phyloP scores from a whole-genome alignment of 2,797 vertebrate species.

The Phrynocephalus forsythii region DNA sequence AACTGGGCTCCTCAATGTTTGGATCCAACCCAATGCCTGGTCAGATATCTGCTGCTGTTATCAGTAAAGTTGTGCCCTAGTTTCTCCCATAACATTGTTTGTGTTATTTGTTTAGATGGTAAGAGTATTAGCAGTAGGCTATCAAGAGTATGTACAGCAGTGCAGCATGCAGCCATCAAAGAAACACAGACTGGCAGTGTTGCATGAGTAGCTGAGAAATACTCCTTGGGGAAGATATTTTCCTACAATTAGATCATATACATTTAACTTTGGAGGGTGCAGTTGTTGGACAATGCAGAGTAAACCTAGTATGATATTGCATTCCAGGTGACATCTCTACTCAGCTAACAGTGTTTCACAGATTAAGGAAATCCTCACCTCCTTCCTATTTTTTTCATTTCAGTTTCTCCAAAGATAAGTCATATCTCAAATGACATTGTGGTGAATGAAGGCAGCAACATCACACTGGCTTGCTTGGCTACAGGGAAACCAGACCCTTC shows the following conservation, averaged over 20 bases:
- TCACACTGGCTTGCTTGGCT: constrained; percentile 94
- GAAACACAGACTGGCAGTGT: not conserved
- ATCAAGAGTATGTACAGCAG: not conserved
- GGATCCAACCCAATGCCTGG: too few relatives aligned
- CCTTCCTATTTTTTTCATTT: constrained; percentile 59
- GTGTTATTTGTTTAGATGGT: too few relatives aligned
- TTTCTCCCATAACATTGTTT: too few relatives aligned
- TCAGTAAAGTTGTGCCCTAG: too few relatives aligned
- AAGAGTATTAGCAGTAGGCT: too few relatives aligned
- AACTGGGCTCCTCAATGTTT: too few relatives aligned
- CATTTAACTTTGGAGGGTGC: not conserved
- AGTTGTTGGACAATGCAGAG: not conserved
- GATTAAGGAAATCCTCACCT: constrained; percentile 21
- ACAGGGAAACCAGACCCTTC: constrained; percentile 95
- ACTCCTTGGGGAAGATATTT: not conserved
- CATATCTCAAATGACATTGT: constrained; percentile 92
- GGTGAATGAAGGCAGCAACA: constrained; percentile 95
- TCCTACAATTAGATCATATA: not conserved
- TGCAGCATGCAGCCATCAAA: not conserved
- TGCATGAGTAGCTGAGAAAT: not conserved
- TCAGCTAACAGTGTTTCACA: not conserved
- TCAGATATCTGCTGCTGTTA: too few relatives aligned
- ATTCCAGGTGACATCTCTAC: not conserved
- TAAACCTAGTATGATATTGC: not conserved
- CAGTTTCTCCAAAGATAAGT: constrained; percentile 97